These are phyloP conservation scores for Phaonia tiefii DNA, from an alignment of 2,888 invertebrate genomes.

Conservation along the genomic window DNA sequence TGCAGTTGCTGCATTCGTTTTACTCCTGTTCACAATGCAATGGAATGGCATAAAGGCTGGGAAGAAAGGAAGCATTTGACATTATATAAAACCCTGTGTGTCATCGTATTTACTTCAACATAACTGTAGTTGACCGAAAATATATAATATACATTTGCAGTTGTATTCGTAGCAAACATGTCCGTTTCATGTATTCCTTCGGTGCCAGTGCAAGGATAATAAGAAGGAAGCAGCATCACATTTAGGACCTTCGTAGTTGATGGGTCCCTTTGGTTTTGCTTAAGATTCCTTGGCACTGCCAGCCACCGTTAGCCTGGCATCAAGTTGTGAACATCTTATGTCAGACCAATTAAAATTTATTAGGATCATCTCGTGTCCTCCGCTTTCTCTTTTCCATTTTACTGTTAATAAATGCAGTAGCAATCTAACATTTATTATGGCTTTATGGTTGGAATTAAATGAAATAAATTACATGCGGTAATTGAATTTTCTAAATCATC, in stretches of 20 bases:
- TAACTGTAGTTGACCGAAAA: constrained; percentile 5
- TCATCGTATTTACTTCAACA: constrained; percentile 12
- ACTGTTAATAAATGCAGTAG: background rate
- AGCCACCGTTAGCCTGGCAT: background rate
- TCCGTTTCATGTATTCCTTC: constrained; percentile 4
- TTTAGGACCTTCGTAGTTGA: background rate
- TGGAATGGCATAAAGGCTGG: background rate
- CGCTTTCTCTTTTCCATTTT: constrained; percentile 16
- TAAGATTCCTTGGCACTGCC: background rate
- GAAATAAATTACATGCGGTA: constrained; percentile 33
- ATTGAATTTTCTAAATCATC: constrained; percentile 26
- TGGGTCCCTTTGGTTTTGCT: background rate
- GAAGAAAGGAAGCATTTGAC: constrained; percentile 8
- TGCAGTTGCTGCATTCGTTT: constrained; percentile 1
- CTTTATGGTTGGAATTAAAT: constrained; percentile 24
- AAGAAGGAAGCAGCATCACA: constrained; percentile 18
- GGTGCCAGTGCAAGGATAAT: background rate
- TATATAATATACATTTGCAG: background rate
- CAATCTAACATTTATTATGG: constrained; percentile 14
- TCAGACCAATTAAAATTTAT: constrained; percentile 47
- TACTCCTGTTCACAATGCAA: background rate
- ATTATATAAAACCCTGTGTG: constrained; percentile 23
- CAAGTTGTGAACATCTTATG: constrained; percentile 33
- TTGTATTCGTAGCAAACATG: constrained; percentile 20
- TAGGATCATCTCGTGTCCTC: constrained; percentile 8